Conservation (phyloP, 2,888 invertebrate species). For the Drosophila diplacantha region DNA sequence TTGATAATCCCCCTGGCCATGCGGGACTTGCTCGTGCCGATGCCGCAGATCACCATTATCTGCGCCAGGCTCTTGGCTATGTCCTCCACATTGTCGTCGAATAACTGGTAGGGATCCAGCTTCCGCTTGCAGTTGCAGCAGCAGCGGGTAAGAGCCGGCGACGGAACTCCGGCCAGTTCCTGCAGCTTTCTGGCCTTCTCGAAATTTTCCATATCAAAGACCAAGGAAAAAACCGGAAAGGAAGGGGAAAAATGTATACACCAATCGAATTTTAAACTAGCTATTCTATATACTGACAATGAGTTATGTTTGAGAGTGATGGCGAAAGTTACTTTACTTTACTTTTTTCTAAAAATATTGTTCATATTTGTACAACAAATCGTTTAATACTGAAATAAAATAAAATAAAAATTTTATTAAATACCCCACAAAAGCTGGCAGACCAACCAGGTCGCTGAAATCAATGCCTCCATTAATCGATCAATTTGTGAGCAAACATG, state of each 20-base stretch:
- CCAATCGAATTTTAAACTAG: constrained; percentile 3
- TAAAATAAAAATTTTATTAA: not conserved
- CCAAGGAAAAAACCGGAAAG: not conserved
- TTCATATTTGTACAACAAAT: not conserved
- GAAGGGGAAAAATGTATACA: not conserved
- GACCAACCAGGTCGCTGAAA: constrained; percentile 10
- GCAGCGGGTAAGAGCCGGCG: constrained; percentile 15
- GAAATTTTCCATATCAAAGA: constrained; percentile 13
- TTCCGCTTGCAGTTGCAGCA: constrained; percentile 58
- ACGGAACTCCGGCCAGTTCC: not conserved
- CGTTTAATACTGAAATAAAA: not conserved
- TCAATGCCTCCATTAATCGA: constrained; percentile 12
- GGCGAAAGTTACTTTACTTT: not conserved
- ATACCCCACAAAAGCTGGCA: not conserved
- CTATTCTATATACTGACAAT: not conserved
- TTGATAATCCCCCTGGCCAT: constrained; percentile 64
- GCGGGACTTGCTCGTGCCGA: constrained; percentile 65
- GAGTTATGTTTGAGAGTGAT: not conserved
- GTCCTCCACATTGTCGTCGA: constrained; percentile 63
- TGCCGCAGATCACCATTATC: constrained; percentile 71
- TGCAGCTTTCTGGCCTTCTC: constrained; percentile 27
- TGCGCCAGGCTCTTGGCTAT: constrained; percentile 56
- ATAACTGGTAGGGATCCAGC: constrained; percentile 57
- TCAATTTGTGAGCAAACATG: constrained; percentile 30
- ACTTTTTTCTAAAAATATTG: not conserved